Base-by-base conservation (phyloP, 2,888 invertebrate genomes). In the Yponomeuta cagnagella region DNA sequence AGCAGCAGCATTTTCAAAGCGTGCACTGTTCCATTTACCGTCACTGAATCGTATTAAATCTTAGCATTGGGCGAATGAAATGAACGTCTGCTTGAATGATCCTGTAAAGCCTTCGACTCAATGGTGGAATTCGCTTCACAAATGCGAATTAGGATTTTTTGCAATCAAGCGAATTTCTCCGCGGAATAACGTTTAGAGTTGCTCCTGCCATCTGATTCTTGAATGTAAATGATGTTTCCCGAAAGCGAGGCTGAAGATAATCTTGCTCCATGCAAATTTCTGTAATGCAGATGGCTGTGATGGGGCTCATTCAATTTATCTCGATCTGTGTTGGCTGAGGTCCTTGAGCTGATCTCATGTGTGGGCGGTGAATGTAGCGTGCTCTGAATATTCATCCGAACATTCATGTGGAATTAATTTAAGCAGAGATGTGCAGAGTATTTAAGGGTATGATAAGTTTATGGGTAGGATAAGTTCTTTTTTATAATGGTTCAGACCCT, bases 1-100 rank as follows among this genome's bases (percentile, higher is more conserved):
- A 1, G 43, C 43, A 43, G 43, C 43, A 43, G 43, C 6, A 10
- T 30, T 64, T 31, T 12, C 12, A 65, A 65, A 8, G 31, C 10
- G 10, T 65, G 10, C 30, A 68, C 5, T 58, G 15, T 58, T 58
- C 15, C 15, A 58, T 3, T 58, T 5, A 15, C 2, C 52, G 52
- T 58, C 52, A 58, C 52, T 58, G 2, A 15, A 15, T 58, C 52
- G 15, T 58, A 68, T 68, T 68, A 68, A 37, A 68, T 68, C 68
- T n/a, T n/a, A 2, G 68, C 15, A 43, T 3, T 9, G 12, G 37
- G 31, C 52, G 43, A 48, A 48, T 68, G 43, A 68, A 68, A 37
- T 68, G 68, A 68, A 68, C 68, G 48, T 48, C 37, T 68, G 68
- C 33, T 15, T 68, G 68, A 68, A 37, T 68, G 68, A 68, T 68